These are phyloP conservation scores for Petromus typicus DNA, from an alignment of 2,113 vertebrate species.

Conservation along the genomic window DNA sequence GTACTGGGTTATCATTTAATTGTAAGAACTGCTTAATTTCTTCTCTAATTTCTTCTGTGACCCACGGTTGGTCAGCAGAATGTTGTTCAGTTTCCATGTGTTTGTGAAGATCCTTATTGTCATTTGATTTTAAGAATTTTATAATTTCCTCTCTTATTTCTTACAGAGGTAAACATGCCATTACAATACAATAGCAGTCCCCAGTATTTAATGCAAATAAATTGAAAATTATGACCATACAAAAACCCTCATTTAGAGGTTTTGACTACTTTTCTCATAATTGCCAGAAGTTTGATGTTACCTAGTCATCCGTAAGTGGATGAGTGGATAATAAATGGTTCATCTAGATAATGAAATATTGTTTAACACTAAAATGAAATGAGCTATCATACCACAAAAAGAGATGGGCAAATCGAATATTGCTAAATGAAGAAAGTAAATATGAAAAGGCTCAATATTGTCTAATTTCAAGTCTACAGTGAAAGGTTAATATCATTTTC, in stretches of 20 bases:
- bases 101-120: too few relatives aligned
- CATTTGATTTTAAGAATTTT: neutral
- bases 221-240: neutral
- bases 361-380: neutral
- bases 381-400: neutral
- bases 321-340: neutral
- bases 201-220: slow-evolving; percentile 13
- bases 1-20: too few relatives aligned
- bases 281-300: neutral
- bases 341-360: neutral
- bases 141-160: neutral
- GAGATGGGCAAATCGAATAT: neutral
- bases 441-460: neutral
- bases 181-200: neutral
- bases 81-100: too few relatives aligned
- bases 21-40: too few relatives aligned
- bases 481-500: neutral
- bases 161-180: neutral
- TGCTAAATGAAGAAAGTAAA: neutral
- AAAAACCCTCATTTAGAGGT: neutral
- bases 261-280: neutral
- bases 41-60: too few relatives aligned
- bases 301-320: neutral
- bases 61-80: too few relatives aligned
- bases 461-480: neutral